These are phyloP conservation scores for Melierax canorus DNA, from an alignment of 2,113 vertebrate species.

Conservation along the genomic window DNA sequence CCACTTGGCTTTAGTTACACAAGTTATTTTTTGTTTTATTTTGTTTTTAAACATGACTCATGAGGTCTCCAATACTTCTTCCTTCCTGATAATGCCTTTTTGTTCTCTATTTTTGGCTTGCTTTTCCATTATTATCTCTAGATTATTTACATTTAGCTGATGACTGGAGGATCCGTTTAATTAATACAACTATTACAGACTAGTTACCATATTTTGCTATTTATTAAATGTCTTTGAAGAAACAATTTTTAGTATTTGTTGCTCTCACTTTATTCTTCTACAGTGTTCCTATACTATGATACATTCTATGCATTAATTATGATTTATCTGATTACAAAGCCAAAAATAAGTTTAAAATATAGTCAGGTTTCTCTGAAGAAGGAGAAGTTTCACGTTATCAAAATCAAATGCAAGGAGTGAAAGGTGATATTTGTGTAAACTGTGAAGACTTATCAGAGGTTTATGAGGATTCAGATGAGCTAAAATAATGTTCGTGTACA, in stretches of 20 bases:
- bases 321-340: neutral
- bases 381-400: neutral
- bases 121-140: neutral
- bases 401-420: neutral
- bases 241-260: neutral
- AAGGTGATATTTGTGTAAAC: neutral
- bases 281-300: neutral
- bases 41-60: neutral
- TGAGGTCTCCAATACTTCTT: neutral
- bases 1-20: neutral
- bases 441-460: neutral
- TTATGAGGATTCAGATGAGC: neutral
- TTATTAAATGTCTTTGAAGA: neutral
- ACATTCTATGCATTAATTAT: neutral
- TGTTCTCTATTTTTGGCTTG: conserved; percentile 28
- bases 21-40: neutral
- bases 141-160: neutral
- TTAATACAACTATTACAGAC: neutral
- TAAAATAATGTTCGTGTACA: neutral
- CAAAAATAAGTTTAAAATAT: neutral
- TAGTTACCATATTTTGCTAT: neutral
- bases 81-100: neutral
- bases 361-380: neutral
- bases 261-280: neutral
- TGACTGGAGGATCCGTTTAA: neutral